Conservation (phyloP, 1,140 invertebrate genomes). For the Neodiprion fabricii region DNA sequence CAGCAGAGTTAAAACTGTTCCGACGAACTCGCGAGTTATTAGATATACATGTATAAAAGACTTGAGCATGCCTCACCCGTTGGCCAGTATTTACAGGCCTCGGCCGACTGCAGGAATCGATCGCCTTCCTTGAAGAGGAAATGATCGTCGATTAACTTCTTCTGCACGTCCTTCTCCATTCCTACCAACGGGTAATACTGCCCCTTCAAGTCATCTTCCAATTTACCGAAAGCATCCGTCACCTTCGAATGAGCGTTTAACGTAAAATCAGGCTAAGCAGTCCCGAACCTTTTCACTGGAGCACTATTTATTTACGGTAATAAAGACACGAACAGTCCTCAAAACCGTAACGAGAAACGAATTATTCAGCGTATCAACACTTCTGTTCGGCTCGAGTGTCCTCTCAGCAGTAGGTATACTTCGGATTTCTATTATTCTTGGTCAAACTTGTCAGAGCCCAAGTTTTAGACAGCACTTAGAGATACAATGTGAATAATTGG, state of each 20-base stretch:
- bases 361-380: no score
- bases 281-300: no score
- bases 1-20: not conserved
- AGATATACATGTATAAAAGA: not conserved
- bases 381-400: no score
- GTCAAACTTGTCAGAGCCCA: no score
- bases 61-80: conserved; percentile 58
- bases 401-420: no score
- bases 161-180: conserved; percentile 73
- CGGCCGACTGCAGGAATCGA: conserved; percentile 71
- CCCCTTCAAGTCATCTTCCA: conserved; percentile 69
- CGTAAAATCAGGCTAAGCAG: no score
- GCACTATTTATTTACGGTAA: no score
- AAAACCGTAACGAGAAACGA: no score
- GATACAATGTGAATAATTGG: no score
- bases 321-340: no score
- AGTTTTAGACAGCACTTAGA: no score
- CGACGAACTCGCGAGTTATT: not conserved
- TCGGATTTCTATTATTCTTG: no score
- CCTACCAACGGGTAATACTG: conserved; percentile 74
- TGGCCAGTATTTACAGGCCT: conserved; percentile 81
- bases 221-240: conserved; percentile 49
- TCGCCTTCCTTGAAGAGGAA: conserved; percentile 83
- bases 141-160: conserved; percentile 78
- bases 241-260: conserved; percentile 35